Conservation (phyloP, 2,113 vertebrate species). For the Sinosuthora webbiana region DNA sequence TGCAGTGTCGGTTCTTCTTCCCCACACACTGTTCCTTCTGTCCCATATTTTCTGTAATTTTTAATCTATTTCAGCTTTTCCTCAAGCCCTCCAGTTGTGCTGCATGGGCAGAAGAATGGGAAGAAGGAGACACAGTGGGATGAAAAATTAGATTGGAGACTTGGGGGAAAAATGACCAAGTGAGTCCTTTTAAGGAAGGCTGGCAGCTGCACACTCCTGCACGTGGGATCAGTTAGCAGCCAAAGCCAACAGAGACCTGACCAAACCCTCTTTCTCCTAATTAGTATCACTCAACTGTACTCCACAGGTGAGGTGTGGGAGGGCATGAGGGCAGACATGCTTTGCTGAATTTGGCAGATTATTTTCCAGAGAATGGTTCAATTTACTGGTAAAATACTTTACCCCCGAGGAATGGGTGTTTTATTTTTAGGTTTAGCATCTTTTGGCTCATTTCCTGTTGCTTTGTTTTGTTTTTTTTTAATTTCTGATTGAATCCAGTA, state of each 20-base stretch:
- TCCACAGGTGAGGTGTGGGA: neutral
- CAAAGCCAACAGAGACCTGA: neutral
- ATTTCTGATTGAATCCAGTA: neutral
- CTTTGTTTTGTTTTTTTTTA: neutral
- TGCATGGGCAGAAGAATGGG: neutral
- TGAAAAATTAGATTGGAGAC: neutral
- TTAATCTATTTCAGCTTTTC: neutral
- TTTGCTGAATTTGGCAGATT: neutral
- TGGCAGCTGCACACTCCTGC: neutral
- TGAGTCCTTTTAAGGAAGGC: neutral
- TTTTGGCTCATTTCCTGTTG: neutral
- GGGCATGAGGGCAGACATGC: neutral
- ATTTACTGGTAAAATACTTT: neutral
- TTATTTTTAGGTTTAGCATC: neutral
- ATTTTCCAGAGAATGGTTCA: neutral
- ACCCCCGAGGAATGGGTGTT: neutral
- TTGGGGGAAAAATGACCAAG: neutral
- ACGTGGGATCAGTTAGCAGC: neutral
- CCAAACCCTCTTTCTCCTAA: neutral
- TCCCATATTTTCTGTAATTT: neutral
- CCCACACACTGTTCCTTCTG: neutral
- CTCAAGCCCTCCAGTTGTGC: neutral
- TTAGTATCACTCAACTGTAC: neutral
- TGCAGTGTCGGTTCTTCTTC: neutral
- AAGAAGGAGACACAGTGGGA: neutral